Evolutionary conservation across 2,113 vertebrate genomes (phyloP).

Genomic region (Isichthys henryi): DNA sequence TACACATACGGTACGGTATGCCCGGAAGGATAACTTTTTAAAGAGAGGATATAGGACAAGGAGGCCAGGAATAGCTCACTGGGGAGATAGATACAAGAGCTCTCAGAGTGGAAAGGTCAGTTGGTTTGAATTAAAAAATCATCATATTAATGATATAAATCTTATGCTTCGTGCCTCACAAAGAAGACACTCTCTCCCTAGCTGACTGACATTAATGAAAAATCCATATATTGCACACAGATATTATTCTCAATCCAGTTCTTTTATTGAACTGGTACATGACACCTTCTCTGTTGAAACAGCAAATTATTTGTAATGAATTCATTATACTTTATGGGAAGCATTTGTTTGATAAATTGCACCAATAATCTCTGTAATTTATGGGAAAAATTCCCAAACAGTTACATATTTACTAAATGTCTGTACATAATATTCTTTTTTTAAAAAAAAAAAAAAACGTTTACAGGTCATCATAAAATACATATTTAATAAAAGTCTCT

Average conservation of each 20-base stretch:
- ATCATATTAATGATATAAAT: constrained; percentile 42
- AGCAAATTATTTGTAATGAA: not conserved
- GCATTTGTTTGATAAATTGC: not conserved
- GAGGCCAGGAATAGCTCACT: constrained; percentile 50
- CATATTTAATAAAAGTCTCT: not conserved
- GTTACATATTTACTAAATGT: not conserved
- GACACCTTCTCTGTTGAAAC: not conserved
- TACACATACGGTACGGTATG: constrained; percentile 50
- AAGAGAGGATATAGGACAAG: constrained; percentile 62
- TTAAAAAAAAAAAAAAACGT: not conserved
- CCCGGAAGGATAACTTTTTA: constrained; percentile 57
- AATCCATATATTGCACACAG: not conserved
- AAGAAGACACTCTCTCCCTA: constrained; percentile 22
- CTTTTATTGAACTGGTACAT: not conserved
- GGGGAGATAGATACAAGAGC: constrained; percentile 27
- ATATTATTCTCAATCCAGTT: not conserved
- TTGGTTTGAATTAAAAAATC: constrained; percentile 43
- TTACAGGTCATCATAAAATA: not conserved
- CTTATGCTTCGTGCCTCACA: constrained; percentile 33
- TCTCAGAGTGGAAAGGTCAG: constrained; percentile 26
- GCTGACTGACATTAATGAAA: constrained; percentile 12
- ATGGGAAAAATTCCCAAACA: not conserved
- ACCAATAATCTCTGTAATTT: not conserved
- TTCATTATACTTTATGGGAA: not conserved
- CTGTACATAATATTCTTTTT: not conserved